These are phyloP conservation scores for Strix aluco DNA, from an alignment of 2,113 vertebrate genomes.

Conservation along the genomic window DNA sequence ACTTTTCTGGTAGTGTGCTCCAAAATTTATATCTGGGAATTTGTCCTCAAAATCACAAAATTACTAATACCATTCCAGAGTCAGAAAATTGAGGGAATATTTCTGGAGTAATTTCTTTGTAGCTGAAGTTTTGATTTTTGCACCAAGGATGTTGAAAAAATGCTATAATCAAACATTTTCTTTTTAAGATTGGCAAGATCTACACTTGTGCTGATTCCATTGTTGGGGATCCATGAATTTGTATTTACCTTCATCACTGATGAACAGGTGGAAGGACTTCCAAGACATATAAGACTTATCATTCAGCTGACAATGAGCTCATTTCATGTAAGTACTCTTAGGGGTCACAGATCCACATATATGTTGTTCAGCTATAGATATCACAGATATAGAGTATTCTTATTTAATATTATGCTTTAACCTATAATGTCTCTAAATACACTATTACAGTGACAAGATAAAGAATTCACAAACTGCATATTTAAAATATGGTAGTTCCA, in stretches of 20 bases:
- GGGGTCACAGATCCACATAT: not conserved
- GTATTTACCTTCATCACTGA: slow-evolving; percentile 87
- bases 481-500: not conserved
- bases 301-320: slow-evolving; percentile 90
- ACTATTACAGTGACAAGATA: not conserved
- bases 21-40: not conserved
- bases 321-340: slow-evolving; percentile 83
- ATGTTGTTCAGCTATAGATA: not conserved
- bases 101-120: not conserved
- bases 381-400: not conserved
- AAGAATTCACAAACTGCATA: not conserved
- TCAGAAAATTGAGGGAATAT: not conserved
- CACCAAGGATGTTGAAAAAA: not conserved
- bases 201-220: slow-evolving; percentile 89
- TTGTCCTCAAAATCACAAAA: not conserved
- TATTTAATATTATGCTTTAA: not conserved
- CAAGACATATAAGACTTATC: slow-evolving; percentile 82
- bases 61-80: not conserved
- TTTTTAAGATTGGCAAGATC: slow-evolving; percentile 87
- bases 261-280: slow-evolving; percentile 83
- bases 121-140: not conserved
- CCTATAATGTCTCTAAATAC: not conserved
- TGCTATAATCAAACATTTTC: not conserved
- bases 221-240: slow-evolving; percentile 93
- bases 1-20: not conserved